Evolutionary conservation across 2,888 invertebrate genomes (phyloP), one percentile per base, ranked within the genome.

Genomic region (Drosophila yooni): DNA sequence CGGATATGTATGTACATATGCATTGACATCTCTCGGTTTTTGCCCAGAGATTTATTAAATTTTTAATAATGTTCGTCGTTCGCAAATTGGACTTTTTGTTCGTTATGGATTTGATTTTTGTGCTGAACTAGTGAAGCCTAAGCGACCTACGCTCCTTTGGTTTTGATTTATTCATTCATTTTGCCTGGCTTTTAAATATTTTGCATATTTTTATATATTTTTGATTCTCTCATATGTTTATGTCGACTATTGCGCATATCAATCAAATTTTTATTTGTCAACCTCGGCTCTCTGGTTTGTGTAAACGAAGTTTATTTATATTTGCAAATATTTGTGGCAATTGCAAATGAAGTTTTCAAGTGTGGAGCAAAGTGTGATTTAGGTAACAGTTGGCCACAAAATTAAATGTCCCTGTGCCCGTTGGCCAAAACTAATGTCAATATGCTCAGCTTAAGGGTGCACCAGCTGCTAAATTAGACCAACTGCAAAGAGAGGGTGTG

Each of bases 201-300:
- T 70, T 52, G 31, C 46, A 64, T 77, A 65, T 65, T 64, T 64
- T 36, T 11, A 46, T 11, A 25, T 46, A 60, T 65, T 64, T 73
- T 50, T 25, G 18, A 48, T 33, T 70, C 69, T 71, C 54, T 33
- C 69, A 61, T 64, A 62, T 78, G 50, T 61, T 68, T 54, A 58
- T 43, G 59, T 64, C 46, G 56, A 68, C 63, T 67, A 36, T 57
- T 65, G 70, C 59, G 70, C 29, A 70, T 69, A 74, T 78, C 83
- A 81, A 86, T 89, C 69, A 83, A 76, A 67, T 57, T 67, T 76
- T 64, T 64, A 81, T 66, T 69, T 61, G 54, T 48, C 31, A 51
- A 57, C 43, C n/a, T 69, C 27, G 36, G 62, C 4, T 25, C 34
- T 8, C 36, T 31, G 7, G 38, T 53, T 51, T 51, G 21, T 66